phyloP scores from a whole-genome alignment of 1,140 invertebrate species.

The Drosophila chauvacae region DNA sequence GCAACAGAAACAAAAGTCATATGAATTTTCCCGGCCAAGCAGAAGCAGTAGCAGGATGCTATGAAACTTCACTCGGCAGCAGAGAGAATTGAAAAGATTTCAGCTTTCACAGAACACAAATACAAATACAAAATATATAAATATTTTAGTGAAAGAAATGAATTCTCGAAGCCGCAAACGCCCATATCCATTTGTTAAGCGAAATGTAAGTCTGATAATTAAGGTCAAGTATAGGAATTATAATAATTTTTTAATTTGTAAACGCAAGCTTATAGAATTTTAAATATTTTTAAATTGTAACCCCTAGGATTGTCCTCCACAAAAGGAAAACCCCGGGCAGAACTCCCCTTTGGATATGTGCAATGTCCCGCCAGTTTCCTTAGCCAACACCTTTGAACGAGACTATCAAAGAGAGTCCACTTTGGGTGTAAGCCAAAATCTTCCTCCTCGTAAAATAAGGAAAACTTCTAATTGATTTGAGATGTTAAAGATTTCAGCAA shows the following conservation, averaged over 20 bases:
- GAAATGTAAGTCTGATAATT: slow-evolving; percentile 6
- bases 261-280: neutral
- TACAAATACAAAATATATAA: slow-evolving; percentile 6
- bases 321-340: neutral
- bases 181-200: neutral
- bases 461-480: too few relatives aligned
- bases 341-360: slow-evolving; percentile 6
- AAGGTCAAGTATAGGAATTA: neutral
- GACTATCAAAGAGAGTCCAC: slow-evolving; percentile 10
- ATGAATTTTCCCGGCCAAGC: slow-evolving; percentile 39
- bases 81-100: slow-evolving; percentile 8
- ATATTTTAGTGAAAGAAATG: slow-evolving; percentile 1
- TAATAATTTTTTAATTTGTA: neutral
- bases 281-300: neutral
- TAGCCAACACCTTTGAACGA: slow-evolving; percentile 5
- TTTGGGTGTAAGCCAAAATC: slow-evolving; percentile 11
- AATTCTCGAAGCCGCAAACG: neutral
- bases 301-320: neutral
- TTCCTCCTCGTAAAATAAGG: neutral
- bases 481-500: too few relatives aligned
- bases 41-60: slow-evolving; percentile 35
- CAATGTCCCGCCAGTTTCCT: neutral
- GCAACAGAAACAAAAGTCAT: slow-evolving; percentile 41
- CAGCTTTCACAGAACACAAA: neutral
- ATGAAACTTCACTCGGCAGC: slow-evolving; percentile 46